These are phyloP conservation scores for Tricholauxania praeusta DNA, from an alignment of 2,888 invertebrate genomes.

Conservation along the genomic window DNA sequence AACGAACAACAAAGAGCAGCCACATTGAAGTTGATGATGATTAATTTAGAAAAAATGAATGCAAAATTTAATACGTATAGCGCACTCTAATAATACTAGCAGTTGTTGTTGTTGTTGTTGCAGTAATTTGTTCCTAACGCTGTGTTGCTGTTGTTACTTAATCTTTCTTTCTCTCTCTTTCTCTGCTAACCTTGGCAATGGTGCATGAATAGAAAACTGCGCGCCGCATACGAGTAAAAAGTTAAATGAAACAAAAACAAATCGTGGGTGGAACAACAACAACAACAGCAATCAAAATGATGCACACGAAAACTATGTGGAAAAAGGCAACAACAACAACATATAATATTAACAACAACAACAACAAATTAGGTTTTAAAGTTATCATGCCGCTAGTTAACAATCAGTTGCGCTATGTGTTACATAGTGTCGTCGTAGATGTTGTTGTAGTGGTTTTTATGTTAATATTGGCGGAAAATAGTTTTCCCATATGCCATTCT, in stretches of 20 bases:
- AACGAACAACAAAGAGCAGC: neutral
- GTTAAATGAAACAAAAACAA: slow-evolving; percentile 1
- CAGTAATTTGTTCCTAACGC: neutral
- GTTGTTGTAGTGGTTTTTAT: neutral
- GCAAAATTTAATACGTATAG: neutral
- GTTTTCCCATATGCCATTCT: neutral
- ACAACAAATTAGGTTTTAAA: slow-evolving; percentile 19
- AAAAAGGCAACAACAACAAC: slow-evolving; percentile 2
- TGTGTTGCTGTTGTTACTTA: slow-evolving; percentile 3
- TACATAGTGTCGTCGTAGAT: neutral
- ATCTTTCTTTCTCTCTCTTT: neutral
- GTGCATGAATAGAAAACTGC: slow-evolving; percentile 19
- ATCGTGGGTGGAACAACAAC: slow-evolving; percentile 31
- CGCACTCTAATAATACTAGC: neutral
- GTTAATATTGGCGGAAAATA: neutral
- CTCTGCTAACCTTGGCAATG: slow-evolving; percentile 25
- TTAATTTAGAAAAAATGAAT: slow-evolving; percentile 27
- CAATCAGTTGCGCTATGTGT: neutral
- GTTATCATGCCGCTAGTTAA: slow-evolving; percentile 19
- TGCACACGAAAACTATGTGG: slow-evolving; percentile 12
- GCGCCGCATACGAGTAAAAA: slow-evolving; percentile 11
- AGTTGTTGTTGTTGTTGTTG: slow-evolving; percentile 17
- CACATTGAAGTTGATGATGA: neutral
- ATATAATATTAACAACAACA: neutral
- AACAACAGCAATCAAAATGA: slow-evolving; percentile 3